These are phyloP conservation scores for Enteromius argenteus DNA, from an alignment of 2,797 vertebrate genomes.

Conservation along the genomic window DNA sequence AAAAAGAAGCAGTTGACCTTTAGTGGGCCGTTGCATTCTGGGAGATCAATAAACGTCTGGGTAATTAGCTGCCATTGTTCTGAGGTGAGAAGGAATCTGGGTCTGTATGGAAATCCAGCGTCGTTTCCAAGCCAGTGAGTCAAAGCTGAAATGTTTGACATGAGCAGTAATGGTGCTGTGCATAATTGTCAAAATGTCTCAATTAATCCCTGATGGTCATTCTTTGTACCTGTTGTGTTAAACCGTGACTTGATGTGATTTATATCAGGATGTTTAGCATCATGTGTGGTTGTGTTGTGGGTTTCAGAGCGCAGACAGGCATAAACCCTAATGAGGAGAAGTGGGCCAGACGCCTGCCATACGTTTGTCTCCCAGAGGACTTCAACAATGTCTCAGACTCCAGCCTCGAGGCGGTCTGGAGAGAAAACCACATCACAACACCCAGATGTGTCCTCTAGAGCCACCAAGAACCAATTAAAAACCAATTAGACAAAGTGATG, in stretches of 20 bases:
- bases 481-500: background rate
- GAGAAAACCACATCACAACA: background rate
- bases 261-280: background rate
- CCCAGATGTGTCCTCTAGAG: background rate
- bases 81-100: slow-evolving; percentile 18
- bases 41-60: slow-evolving; percentile 35
- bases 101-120: background rate
- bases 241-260: background rate
- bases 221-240: background rate
- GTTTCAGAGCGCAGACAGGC: background rate
- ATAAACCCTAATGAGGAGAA: slow-evolving; percentile 32
- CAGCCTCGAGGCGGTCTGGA: slow-evolving; percentile 54
- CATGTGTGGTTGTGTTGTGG: slow-evolving; percentile 38
- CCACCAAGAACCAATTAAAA: background rate
- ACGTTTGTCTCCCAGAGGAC: slow-evolving; percentile 44
- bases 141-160: slow-evolving; percentile 24
- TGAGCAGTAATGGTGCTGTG: background rate
- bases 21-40: slow-evolving; percentile 5
- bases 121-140: slow-evolving; percentile 26
- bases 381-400: slow-evolving; percentile 45
- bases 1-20: slow-evolving; percentile 13
- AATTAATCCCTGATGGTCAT: background rate
- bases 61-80: slow-evolving; percentile 19
- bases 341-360: slow-evolving; percentile 31
- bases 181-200: background rate